Evolutionary conservation across 1,140 invertebrate genomes (phyloP), one percentile per base, ranked within the genome.

Genomic region (Anastrepha ludens): DNA sequence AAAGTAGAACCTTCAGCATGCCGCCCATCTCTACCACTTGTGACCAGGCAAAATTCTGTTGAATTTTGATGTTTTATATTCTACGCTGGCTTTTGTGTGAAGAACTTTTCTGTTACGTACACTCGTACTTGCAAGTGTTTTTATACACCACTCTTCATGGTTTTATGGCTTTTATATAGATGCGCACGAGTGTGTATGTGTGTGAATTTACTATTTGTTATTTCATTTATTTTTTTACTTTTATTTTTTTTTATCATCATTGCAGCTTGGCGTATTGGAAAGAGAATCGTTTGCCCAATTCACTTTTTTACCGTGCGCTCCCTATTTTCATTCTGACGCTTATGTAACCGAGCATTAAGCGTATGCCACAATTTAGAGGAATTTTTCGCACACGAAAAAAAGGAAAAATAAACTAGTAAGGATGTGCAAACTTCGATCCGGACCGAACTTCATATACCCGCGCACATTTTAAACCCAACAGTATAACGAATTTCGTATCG

Each of bases 341-440:
- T 81, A 81, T 55, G 47, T 81, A 81, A 81, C 74, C 20, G 47
- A 81, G n/a, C 74, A 55, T 81, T 81, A 55, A 81, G 74, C 74
- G 47, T 81, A 81, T 81, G 74, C 47, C 55, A 50, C 74, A 81
- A 81, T 81, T 81, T 81, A 81, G 47, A 81, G n/a, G 20, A 81
- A 55, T 55, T 9, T 81, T 55, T 55, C 50, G 50, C 50, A 55
- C 29, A 29, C 29, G 29, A 29, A 29, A 29, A 29, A 29, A 29
- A 29, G 29, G 29, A 29, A 29, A 29, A 29, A 29, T 29, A 29
- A 29, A 29, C 29, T 29, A 29, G 29, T 29, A 29, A 29, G 29
- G 29, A 29, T 29, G 29, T 29, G 29, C 29, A 29, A 29, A 29
- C 29, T 29, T 29, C 29, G 29, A 29, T 29, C 29, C 29, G 29